Evolutionary conservation across 2,797 vertebrate species (phyloP).

Genomic region (Labeo calbasu): DNA sequence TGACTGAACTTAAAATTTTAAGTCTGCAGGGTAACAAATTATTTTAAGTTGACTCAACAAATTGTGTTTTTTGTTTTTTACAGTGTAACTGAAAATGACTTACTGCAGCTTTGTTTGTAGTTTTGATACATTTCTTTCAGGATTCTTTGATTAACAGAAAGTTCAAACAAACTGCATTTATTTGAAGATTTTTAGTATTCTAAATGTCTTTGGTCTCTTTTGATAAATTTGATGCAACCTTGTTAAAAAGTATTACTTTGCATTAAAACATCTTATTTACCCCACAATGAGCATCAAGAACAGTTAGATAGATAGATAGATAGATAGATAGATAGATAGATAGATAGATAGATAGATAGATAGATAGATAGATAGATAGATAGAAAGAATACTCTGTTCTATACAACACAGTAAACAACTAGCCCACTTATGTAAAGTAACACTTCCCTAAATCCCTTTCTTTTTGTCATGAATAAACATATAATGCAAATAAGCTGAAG

Average conservation of each 20-base stretch:
- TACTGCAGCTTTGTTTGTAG: neutral
- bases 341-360: neutral
- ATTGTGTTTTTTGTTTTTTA: too few relatives aligned
- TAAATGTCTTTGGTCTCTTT: too few relatives aligned
- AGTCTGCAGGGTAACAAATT: too few relatives aligned
- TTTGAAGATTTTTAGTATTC: too few relatives aligned
- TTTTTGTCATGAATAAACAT: neutral
- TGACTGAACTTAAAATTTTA: too few relatives aligned
- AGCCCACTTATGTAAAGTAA: neutral
- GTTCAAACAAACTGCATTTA: too few relatives aligned
- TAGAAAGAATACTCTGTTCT: neutral
- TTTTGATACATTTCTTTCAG: too few relatives aligned
- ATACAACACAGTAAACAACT: neutral
- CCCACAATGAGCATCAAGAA: neutral
- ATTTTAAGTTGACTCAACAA: too few relatives aligned
- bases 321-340: neutral
- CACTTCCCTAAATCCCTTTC: neutral
- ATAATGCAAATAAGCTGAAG: neutral
- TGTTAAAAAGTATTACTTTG: neutral
- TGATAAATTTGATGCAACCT: too few relatives aligned
- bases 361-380: neutral
- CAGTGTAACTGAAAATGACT: too few relatives aligned
- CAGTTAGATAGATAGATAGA: too few relatives aligned
- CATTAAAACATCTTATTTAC: neutral
- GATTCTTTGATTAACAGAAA: neutral